Percentiles rank a stretch among this genome's conserved stretches.
Evolutionary conservation across 2,797 vertebrate species (phyloP).

Genomic region (Malacoctenus gilli): DNA sequence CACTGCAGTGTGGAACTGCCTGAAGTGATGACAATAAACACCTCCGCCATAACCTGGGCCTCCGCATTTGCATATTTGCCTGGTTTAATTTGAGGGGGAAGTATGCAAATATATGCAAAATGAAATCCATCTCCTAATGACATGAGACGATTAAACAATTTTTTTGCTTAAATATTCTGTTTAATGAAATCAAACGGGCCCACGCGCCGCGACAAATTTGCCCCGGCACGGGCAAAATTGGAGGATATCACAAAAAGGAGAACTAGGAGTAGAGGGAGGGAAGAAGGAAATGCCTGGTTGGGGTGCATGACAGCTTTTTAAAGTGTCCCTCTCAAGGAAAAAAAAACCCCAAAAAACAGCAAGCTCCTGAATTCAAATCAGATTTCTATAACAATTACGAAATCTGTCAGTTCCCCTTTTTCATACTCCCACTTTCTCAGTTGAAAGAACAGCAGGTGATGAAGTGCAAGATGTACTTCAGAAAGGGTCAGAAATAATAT

Average conservation of each 20-base stretch:
- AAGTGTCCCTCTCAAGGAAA: conserved; percentile 69
- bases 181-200: conserved; percentile 99
- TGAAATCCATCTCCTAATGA: conserved; percentile 98
- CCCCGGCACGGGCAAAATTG: conserved; percentile 90
- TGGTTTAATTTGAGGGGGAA: conserved; percentile 88
- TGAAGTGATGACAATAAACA: conserved; percentile 95
- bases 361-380: conserved; percentile 72
- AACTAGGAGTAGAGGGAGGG: conserved; percentile 41
- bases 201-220: conserved; percentile 90
- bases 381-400: conserved; percentile 77
- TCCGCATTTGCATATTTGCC: conserved; percentile 90
- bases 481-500: conserved; percentile 68
- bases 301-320: conserved; percentile 76
- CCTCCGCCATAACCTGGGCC: conserved; percentile 91
- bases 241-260: conserved; percentile 80
- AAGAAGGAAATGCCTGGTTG: conserved; percentile 62
- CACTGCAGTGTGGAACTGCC: conserved; percentile 88
- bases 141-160: conserved; percentile 99
- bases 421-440: conserved; percentile 64
- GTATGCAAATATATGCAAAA: conserved; percentile 99
- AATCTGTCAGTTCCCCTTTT: conserved; percentile 71
- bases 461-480: conserved; percentile 62
- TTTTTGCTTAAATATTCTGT: conserved; percentile 99
- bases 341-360: conserved; percentile 46
- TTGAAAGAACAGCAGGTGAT: conserved; percentile 65